Base-by-base conservation (phyloP, 2,797 vertebrate genomes). In the Micropoecilia bifurca region DNA sequence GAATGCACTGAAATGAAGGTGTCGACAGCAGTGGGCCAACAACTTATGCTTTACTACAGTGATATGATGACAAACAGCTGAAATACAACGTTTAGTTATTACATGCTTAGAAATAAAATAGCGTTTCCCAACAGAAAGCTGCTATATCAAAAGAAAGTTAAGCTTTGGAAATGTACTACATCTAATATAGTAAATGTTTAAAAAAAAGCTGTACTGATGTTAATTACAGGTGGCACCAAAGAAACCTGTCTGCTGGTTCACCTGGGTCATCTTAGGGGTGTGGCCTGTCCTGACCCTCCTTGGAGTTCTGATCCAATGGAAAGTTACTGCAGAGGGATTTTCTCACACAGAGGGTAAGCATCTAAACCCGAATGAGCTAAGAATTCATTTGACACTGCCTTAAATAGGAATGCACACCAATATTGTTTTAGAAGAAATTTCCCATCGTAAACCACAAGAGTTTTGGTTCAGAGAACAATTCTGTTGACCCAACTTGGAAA, bases 251-350 rank as follows among this genome's bases (percentile, higher is more conserved):
- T 99, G 99, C 95, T 99, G 98, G 99, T 97, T 98, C 92, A 99
- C 97, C 82, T 99, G 98, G 98, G 97, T 98, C 90, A 96, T 99
- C 90, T 88, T 99, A 93, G 98, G 97, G 0, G 93, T 98, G 81
- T 99, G 98, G 99, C 99, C 99, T 0, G 95, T 98, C 63, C 96
- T 99, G 83, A 96, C 98, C 20, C 87, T 97, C 2, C 96, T 99
- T 68, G 98, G 99, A 0, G 95, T 99, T 77, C 94, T 99, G 87
- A 97, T 99, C 88, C 99, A 99, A 86, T 99, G 98, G 97, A 98
- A 98, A 91, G 97, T 99, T 90, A 99, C 99, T 0, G 97, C 96
- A 0, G 98, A 99, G 88, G 96, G 98, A 83, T 99, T 98, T 94
- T 99, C 98, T 25, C 99, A 99, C 94, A 99, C 98, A 0, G 98